Base-by-base conservation (phyloP, 1,140 invertebrate species). In the Hydropsyche tenuis region DNA sequence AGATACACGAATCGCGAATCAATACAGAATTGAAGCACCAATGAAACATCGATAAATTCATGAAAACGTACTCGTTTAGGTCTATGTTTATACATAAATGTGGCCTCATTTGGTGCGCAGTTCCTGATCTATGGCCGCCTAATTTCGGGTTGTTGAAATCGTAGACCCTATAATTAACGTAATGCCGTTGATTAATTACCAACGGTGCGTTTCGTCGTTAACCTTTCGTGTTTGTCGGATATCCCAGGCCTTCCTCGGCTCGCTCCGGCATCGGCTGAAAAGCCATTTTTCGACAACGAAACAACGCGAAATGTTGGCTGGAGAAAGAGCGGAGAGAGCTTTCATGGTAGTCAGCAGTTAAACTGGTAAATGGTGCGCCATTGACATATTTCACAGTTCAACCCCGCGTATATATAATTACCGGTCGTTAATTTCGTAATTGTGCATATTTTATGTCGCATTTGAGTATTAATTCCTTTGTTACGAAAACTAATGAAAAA, bases 151-250 rank as follows among this genome's bases (percentile, higher is more conserved):
- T 74, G 75, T 75, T 73, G 76, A 73, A 65, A 77, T 43, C 23
- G 63, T 70, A 69, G 30, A 77, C 76, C 73, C 73, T 65, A 66
- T 75, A 77, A 77, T 77, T 77, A 77, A 73, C 62, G 66, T 75
- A 75, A 77, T 77, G 66, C 68, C 68, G 65, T 77, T 77, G 76
- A 77, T 77, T 77, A 77, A 77, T 77, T 73, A 71, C 70, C 30
- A n/a, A 5, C 64, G 42, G 72, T 68, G 56, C 22, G 63, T 69
- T 76, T 73, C 45, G 63, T 73, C 72, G 71, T 66, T 62, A 73
- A 76, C 69, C 76, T 74, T 77, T 73, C 76, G 76, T 77, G 76
- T 53, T 65, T 66, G 37, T 63, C 30, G 70, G 70, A 72, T 63
- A 72, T 72, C 48, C 45, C 45, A 37, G 30, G 30, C 45, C 45